Evolutionary conservation across 2,888 invertebrate species (phyloP), one percentile per base, ranked within the genome.

Genomic region (Scaptomyza cyrtandrae): DNA sequence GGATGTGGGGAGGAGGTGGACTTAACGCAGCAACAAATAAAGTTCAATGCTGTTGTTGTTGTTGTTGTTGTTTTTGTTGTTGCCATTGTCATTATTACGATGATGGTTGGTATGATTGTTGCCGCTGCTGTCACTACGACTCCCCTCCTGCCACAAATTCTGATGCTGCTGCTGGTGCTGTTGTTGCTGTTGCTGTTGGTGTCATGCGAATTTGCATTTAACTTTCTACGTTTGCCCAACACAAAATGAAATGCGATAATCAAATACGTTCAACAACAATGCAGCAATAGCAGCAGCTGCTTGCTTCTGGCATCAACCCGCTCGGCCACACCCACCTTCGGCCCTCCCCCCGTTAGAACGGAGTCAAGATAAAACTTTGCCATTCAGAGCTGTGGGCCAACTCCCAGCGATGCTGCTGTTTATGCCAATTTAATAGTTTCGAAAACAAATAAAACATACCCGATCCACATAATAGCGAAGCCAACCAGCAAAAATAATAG

Each of bases 191-290:
- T n/a, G 39, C 9, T 16, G 39, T 14, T 72, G 85, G 83, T 84
- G 87, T 86, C 85, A 76, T 81, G 85, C 82, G 76, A 83, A 87
- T 83, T 83, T 83, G 83, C 87, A 83, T 83, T 81, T 82, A 87
- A 85, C 87, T 83, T 83, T 83, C 85, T 75, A 78, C 87, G 71
- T 83, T 86, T 76, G 71, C 73, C 83, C 83, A 75, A 86, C 86
- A 82, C 86, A 84, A 82, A 84, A 82, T 79, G 82, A 84, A 84
- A 86, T 87, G 88, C 86, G 88, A 84, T 84, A 87, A 84, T 84
- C 86, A 84, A 84, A 84, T 83, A 86, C 82, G 73, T 67, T 68
- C 80, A 85, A 69, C 82, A 87, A 82, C 88, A 82, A 82, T 76
- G 82, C 59, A 64, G 54, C 59, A 62, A 45, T 3, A 24, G 24